Percentiles rank a stretch among this genome's conserved stretches.
phyloP scores from a whole-genome alignment of 2,113 vertebrate genomes.

The Ceratotherium simum region DNA sequence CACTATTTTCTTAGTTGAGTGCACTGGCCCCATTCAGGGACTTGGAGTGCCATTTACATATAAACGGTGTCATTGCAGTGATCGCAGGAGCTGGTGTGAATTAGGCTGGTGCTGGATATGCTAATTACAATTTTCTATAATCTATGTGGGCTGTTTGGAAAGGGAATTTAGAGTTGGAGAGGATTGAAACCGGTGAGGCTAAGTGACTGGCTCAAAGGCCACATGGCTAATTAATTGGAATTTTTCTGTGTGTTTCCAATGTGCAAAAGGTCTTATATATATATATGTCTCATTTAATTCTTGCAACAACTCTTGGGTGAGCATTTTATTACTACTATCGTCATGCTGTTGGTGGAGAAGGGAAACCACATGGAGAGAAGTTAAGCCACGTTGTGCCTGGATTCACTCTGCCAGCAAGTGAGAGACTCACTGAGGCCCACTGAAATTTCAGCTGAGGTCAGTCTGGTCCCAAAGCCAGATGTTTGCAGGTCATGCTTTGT shows the following conservation, averaged over 20 bases:
- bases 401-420: not conserved
- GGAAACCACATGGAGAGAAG: not conserved
- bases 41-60: slow-evolving; percentile 27
- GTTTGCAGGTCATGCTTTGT: not conserved
- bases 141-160: slow-evolving; percentile 30
- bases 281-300: not conserved
- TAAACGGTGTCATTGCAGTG: slow-evolving; percentile 26
- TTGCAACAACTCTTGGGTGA: not conserved
- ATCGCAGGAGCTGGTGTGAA: not conserved
- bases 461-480: not conserved
- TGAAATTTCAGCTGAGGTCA: not conserved
- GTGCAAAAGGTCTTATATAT: not conserved
- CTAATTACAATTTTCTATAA: slow-evolving; percentile 39
- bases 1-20: slow-evolving; percentile 1
- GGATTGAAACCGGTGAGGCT: not conserved
- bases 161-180: slow-evolving; percentile 42
- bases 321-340: not conserved
- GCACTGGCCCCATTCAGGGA: not conserved
- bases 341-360: not conserved
- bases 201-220: not conserved
- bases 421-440: not conserved
- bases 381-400: not conserved
- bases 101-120: slow-evolving; percentile 2
- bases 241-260: slow-evolving; percentile 5
- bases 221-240: not conserved